phyloP scores from a whole-genome alignment of 2,888 invertebrate species.

The Nephrotoma flavescens region DNA sequence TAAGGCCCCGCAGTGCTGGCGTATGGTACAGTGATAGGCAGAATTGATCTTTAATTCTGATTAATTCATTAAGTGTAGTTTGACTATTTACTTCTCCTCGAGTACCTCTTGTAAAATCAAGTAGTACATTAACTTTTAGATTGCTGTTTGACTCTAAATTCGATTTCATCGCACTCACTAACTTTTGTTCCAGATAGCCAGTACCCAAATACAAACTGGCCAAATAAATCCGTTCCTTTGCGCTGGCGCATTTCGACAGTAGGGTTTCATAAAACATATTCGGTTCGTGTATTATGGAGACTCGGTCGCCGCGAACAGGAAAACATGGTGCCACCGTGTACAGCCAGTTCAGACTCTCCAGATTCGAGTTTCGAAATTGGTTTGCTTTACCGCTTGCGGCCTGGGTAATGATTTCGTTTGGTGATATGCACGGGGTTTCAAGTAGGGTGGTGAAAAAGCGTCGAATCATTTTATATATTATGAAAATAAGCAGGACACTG shows the following conservation, averaged over 20 bases:
- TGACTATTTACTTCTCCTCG: conserved; percentile 64
- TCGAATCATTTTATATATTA: conserved; percentile 17
- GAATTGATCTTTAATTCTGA: conserved; percentile 45
- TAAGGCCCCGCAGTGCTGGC: conserved; percentile 68
- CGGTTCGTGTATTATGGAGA: conserved; percentile 63
- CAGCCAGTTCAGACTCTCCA: conserved; percentile 46
- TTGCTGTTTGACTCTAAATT: conserved; percentile 40
- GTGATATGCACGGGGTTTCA: conserved; percentile 19
- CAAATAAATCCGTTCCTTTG: conserved; percentile 58
- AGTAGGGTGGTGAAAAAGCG: conserved; percentile 25
- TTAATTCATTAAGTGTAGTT: conserved; percentile 59
- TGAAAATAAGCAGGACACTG: background rate
- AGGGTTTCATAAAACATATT: conserved; percentile 60
- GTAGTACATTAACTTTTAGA: conserved; percentile 58
- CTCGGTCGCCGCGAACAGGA: conserved; percentile 48
- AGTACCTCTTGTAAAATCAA: conserved; percentile 84
- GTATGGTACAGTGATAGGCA: conserved; percentile 83
- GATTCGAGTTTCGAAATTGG: conserved; percentile 18
- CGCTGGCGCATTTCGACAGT: conserved; percentile 46
- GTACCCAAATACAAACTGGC: conserved; percentile 91
- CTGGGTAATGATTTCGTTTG: conserved; percentile 12
- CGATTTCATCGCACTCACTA: conserved; percentile 53
- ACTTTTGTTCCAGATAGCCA: conserved; percentile 61
- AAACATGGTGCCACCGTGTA: conserved; percentile 49
- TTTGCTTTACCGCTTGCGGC: background rate